Evolutionary conservation across 2,113 vertebrate species (phyloP).

Genomic region (Tachysurus fulvidraco): DNA sequence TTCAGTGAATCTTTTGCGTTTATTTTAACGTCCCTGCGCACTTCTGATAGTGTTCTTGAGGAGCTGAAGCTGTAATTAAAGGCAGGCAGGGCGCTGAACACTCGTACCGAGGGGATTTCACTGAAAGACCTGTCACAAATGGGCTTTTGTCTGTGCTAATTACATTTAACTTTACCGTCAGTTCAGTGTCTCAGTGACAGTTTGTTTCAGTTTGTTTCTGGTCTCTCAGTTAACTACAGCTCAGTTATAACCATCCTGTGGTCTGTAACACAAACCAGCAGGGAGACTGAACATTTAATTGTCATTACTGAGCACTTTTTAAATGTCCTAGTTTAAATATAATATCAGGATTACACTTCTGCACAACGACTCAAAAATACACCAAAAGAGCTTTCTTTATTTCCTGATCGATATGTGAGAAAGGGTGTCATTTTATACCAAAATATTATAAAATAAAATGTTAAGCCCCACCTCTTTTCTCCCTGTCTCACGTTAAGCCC

Average conservation of each 20-base stretch:
- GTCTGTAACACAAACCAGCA: too few relatives aligned
- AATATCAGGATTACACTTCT: neutral
- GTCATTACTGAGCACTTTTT: neutral
- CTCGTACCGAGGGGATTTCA: neutral
- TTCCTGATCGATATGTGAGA: neutral
- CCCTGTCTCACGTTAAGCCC: too few relatives aligned
- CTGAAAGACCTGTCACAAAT: neutral
- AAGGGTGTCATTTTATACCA: too few relatives aligned
- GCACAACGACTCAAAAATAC: neutral
- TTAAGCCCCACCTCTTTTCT: too few relatives aligned
- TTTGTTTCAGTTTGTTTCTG: neutral
- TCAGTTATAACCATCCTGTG: too few relatives aligned
- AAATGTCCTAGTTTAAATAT: neutral
- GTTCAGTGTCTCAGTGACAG: neutral
- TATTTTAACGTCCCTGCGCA: neutral
- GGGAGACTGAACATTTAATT: neutral
- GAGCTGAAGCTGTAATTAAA: neutral
- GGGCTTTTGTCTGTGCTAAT: neutral
- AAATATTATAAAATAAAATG: too few relatives aligned
- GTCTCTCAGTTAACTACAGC: neutral
- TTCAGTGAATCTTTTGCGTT: neutral
- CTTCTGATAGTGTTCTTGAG: neutral
- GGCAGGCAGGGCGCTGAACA: neutral
- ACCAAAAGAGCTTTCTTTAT: neutral
- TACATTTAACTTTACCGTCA: neutral